A percentile compares a stretch with the other conserved stretches of the same genome.
phyloP scores from a whole-genome alignment of 2,888 invertebrate genomes.

The Ceratothoa steindachneri region DNA sequence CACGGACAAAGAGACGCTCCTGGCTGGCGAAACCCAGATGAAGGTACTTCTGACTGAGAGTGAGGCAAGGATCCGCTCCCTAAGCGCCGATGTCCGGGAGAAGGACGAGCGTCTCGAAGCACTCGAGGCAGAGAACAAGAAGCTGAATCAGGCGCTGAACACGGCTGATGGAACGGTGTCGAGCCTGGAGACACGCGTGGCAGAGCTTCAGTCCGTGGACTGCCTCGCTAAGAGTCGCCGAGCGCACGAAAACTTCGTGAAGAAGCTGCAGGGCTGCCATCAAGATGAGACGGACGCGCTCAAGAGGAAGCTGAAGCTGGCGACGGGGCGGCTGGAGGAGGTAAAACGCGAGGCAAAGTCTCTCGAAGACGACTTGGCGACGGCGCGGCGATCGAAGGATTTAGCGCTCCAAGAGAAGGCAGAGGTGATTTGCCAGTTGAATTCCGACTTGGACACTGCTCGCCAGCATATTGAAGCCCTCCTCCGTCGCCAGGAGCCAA shows the following conservation, averaged over 20 bases:
- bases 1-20: slow-evolving; percentile 29
- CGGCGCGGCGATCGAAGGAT: slow-evolving; percentile 15
- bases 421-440: slow-evolving; percentile 28
- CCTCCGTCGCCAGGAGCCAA: slow-evolving; percentile 8
- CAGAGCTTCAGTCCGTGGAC: slow-evolving; percentile 31
- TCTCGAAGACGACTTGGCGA: slow-evolving; percentile 30
- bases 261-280: slow-evolving; percentile 27
- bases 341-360: slow-evolving; percentile 20
- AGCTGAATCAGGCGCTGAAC: slow-evolving; percentile 28
- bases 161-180: slow-evolving; percentile 33
- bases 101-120: slow-evolving; percentile 12
- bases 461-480: slow-evolving; percentile 35
- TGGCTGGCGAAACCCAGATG: slow-evolving; percentile 20
- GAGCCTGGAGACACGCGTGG: slow-evolving; percentile 32
- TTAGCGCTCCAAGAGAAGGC: slow-evolving; percentile 27
- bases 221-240: slow-evolving; percentile 27
- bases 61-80: slow-evolving; percentile 22
- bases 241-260: slow-evolving; percentile 37
- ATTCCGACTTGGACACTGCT: slow-evolving; percentile 18
- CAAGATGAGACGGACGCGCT: slow-evolving; percentile 25
- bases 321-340: slow-evolving; percentile 14
- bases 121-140: slow-evolving; percentile 25
- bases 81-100: slow-evolving; percentile 25
- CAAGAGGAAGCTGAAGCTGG: slow-evolving; percentile 17
- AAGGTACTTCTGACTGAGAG: slow-evolving; percentile 28